Evolutionary conservation across 1,140 invertebrate species (phyloP).

Genomic region (Octopus sinensis): DNA sequence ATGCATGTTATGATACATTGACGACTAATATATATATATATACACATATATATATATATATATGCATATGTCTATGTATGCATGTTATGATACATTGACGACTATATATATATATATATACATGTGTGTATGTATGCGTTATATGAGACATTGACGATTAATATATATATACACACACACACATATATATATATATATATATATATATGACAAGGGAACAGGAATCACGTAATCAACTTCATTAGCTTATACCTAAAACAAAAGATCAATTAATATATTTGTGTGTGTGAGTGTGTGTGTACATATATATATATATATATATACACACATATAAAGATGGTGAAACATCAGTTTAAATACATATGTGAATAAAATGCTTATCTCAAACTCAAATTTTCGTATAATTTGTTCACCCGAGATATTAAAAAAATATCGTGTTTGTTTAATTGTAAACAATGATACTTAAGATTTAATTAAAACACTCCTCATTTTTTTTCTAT

Average conservation of each 20-base stretch:
- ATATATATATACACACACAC: not conserved
- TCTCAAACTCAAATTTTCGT: too few relatives aligned
- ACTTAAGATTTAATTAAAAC: too few relatives aligned
- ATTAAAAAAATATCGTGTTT: too few relatives aligned
- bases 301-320: not conserved
- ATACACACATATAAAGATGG: not conserved
- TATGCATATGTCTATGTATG: not conserved
- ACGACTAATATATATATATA: not conserved
- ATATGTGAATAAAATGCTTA: too few relatives aligned
- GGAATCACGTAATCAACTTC: not conserved
- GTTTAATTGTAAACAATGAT: too few relatives aligned
- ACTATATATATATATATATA: too few relatives aligned
- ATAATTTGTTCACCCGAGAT: too few relatives aligned
- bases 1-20: not conserved
- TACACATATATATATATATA: not conserved
- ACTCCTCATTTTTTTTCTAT: too few relatives aligned
- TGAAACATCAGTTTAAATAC: too few relatives aligned
- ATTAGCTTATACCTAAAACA: too few relatives aligned
- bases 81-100: not conserved
- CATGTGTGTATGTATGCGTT: not conserved
- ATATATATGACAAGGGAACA: not conserved
- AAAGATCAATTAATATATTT: too few relatives aligned
- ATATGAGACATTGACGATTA: too few relatives aligned
- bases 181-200: slow-evolving; percentile 2
- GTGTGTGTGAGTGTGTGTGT: not conserved